phyloP scores from a whole-genome alignment of 2,797 vertebrate genomes.

The Eupleurogrammus muticus region DNA sequence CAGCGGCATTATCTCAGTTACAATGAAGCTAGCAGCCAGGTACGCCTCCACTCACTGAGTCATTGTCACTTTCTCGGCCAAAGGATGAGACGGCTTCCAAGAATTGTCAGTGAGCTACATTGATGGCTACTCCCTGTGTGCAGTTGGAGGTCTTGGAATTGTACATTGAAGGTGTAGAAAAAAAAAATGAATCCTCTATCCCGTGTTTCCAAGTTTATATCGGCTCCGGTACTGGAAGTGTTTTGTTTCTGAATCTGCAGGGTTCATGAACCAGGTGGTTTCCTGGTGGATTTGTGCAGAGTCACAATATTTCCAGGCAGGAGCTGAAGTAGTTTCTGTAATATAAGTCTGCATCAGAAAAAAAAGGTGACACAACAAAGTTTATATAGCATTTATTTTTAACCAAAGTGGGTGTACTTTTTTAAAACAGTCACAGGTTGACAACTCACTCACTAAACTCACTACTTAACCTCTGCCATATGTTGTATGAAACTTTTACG shows the following conservation, averaged over 20 bases:
- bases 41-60: conserved; percentile 38
- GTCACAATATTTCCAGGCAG: conserved; percentile 1
- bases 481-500: background rate
- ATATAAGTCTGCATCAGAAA: background rate
- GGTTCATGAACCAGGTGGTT: conserved; percentile 22
- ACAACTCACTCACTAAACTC: too few relatives aligned
- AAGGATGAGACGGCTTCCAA: conserved; percentile 40
- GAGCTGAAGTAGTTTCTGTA: conserved; percentile 24
- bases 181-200: background rate
- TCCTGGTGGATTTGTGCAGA: conserved; percentile 11
- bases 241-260: conserved; percentile 21
- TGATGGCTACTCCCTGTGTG: conserved; percentile 17
- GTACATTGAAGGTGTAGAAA: background rate
- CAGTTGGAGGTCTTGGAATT: background rate
- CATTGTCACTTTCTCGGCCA: conserved; percentile 37
- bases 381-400: background rate
- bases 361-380: conserved; percentile 12
- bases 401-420: conserved; percentile 1
- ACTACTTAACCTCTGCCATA: background rate
- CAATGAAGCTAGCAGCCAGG: background rate
- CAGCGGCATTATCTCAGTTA: conserved; percentile 5
- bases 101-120: conserved; percentile 14
- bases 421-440: background rate
- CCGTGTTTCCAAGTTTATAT: background rate
- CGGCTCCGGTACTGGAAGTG: conserved; percentile 3